Evolutionary conservation across 30 jellyfish, hydroid and myxozoan species (phyloP), one percentile per base, ranked within the genome.

Genomic region (Chrysaora quinquecirrha): DNA sequence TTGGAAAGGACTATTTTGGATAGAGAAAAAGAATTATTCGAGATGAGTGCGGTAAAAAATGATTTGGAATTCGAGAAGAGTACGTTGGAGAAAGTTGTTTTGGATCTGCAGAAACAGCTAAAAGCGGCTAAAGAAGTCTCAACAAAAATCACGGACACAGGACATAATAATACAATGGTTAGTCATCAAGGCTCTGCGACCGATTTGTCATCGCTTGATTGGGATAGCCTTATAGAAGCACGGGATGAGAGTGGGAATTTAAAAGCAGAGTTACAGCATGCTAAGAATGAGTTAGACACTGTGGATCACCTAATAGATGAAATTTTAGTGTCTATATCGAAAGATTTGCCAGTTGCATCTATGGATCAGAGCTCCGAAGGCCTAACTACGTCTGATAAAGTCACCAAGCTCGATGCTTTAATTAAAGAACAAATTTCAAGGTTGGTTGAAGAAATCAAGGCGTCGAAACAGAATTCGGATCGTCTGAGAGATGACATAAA

Each of bases 91-190:
- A 77, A 79, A 50, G 96, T 83, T 4, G 92, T 78, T 24, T 25
- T 83, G 20, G 95, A 83, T 30, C 78, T 95, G 64, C 97, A 95
- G 88, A 78, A 80, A 67, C 78, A 76, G 48, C 25, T 75, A 30
- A 96, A 83, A n/a, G 50, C 33, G 35, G 75, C 67, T 30, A 60
- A 80, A 49, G 82, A 74, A 32, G 85, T 30, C 29, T 34, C 54
- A 19, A 4, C 68, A 19, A 52, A 52, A 31, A 2, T 23, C 14
- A 75, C 47, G 10, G 96, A 66, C 10, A 34, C 48, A 16, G 74
- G 68, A 24, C 64, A 82, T 29, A 27, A 73, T 61, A 56, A 33
- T 66, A 68, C 78, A 28, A 64, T 64, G 25, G 85, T 85, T 18
- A 63, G 78, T 30, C 56, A 85, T 56, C 96, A 68, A 32, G 85